A percentile compares a stretch with the other conserved stretches of the same genome.
These are phyloP conservation scores for Marcusenius ussheri DNA, from an alignment of 2,113 vertebrate genomes.

Conservation along the genomic window DNA sequence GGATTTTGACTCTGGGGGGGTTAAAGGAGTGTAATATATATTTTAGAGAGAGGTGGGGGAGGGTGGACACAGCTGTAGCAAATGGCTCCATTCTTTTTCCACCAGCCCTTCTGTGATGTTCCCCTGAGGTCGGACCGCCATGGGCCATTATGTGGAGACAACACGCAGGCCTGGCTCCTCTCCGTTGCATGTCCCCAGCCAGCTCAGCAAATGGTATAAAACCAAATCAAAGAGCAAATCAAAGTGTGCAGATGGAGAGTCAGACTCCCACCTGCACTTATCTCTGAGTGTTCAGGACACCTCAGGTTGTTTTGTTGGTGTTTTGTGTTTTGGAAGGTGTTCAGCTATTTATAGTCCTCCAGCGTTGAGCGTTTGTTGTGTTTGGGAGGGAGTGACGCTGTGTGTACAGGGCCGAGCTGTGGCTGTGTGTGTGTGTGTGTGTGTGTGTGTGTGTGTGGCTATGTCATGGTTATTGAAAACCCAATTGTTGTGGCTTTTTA, in stretches of 20 bases:
- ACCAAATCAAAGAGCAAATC: background rate
- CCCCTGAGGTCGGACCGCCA: background rate
- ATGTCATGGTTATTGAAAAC: background rate
- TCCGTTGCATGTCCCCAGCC: conserved; percentile 31
- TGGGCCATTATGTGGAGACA: background rate
- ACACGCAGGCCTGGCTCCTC: background rate
- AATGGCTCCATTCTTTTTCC: background rate
- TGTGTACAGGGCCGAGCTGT: background rate
- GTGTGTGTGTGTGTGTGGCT: background rate
- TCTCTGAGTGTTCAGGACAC: conserved; percentile 22
- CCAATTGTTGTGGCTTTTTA: background rate
- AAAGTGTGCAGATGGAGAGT: conserved; percentile 29
- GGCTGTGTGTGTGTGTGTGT: background rate
- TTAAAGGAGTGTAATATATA: background rate
- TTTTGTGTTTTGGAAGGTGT: conserved; percentile 8
- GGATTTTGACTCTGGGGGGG: background rate
- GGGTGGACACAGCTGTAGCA: background rate
- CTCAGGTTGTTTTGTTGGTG: conserved; percentile 9
- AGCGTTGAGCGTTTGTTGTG: background rate
- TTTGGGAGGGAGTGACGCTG: background rate
- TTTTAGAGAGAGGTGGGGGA: background rate
- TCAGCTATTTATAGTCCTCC: background rate
- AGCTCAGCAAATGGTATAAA: conserved; percentile 16
- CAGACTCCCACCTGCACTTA: conserved; percentile 29
- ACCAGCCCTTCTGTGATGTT: background rate